These are phyloP conservation scores for Planococcus citri DNA, from an alignment of 1,140 invertebrate genomes.

Conservation along the genomic window DNA sequence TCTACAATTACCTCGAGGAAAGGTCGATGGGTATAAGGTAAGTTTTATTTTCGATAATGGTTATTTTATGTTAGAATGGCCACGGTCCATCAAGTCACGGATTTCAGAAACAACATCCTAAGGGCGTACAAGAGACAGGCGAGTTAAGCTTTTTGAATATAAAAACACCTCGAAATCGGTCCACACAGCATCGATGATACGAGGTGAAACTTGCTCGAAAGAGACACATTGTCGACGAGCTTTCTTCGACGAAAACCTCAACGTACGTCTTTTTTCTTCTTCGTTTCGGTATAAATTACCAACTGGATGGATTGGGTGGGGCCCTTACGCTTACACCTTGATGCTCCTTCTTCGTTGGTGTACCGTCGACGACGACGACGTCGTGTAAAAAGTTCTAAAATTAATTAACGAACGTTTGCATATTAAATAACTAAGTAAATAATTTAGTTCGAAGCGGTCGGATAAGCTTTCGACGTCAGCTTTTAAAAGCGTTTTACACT, in stretches of 20 bases:
- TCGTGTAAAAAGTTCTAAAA: neutral
- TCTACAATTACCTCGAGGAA: neutral
- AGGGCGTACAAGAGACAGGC: conserved; percentile 2
- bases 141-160: neutral
- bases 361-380: too few species aligned
- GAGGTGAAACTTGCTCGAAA: too few species aligned
- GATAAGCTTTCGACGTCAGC: conserved; percentile 19
- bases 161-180: neutral
- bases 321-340: too few species aligned
- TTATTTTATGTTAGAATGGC: conserved; percentile 10
- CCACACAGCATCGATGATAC: too few species aligned
- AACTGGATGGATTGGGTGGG: too few species aligned
- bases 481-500: conserved; percentile 17
- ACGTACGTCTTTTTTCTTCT: too few species aligned
- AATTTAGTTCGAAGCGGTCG: conserved; percentile 14
- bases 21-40: neutral
- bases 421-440: conserved; percentile 18
- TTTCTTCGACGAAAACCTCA: too few species aligned
- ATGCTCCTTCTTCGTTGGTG: too few species aligned
- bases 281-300: too few species aligned
- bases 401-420: conserved; percentile 10
- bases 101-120: neutral
- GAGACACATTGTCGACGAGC: too few species aligned
- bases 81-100: neutral
- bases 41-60: conserved; percentile 14